Evolutionary conservation across 2,113 vertebrate species (phyloP), one percentile per base, ranked within the genome.

Genomic region (Saguinus midas): DNA sequence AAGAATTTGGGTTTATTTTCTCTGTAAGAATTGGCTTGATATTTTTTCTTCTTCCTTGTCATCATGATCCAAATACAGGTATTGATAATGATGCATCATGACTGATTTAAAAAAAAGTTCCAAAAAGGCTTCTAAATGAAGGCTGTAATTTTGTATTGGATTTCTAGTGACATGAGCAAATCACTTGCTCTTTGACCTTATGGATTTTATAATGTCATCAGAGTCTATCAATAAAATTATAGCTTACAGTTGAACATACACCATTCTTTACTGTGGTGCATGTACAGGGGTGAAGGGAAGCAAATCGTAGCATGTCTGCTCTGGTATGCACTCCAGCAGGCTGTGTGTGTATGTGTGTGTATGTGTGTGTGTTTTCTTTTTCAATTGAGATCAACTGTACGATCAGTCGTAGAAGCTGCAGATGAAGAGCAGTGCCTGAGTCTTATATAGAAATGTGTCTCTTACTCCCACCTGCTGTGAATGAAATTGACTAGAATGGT

Each of bases 171-270:
- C 92, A 96, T 79, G 90, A 96, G 78, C 87, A 98, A 95, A 97
- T 97, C 95, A 94, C 61, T 97, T 97, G 85, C 78, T 96, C 95
- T 96, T 96, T 98, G 96, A 82, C 85, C 87, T 97, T 91, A 96
- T 92, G 35, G 85, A 97, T 97, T 98, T 97, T 94, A 91, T 97
- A 97, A 97, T 96, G 94, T 96, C 90, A 97, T 96, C 85, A 80
- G 64, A 95, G 50, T 95, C 92, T 98, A 90, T 97, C 97, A 95
- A 81, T 97, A 96, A 97, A 97, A 96, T 97, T 92, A 91, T 57
- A 97, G 82, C 81, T 37, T 96, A 88, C n/a, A 76, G 43, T 93
- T 93, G n/a, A 29, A 55, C 61, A 45, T 73, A 92, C 0, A 93
- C 68, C 35, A 48, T 95, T 70, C 61, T 43, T 96, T 95, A 76